Percentiles rank a stretch among this genome's conserved stretches.
Evolutionary conservation across 2,888 invertebrate genomes (phyloP).

Genomic region (Synanthedon tipuliformis): DNA sequence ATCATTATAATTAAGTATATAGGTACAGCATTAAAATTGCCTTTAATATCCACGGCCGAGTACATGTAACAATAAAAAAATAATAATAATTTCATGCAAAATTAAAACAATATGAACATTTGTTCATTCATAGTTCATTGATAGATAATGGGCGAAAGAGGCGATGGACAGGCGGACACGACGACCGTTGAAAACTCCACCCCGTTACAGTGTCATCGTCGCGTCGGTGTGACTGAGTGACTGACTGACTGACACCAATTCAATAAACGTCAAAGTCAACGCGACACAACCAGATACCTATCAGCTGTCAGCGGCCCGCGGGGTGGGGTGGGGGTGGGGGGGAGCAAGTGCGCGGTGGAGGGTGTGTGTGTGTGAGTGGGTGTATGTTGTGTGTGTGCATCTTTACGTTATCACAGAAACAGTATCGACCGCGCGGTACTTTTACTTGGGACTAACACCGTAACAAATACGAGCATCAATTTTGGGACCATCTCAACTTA

Average conservation of each 20-base stretch:
- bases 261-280: constrained; percentile 4
- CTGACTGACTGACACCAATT: not conserved
- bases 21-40: too few species aligned
- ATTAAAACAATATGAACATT: too few species aligned
- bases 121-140: too few species aligned
- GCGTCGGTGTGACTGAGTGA: not conserved
- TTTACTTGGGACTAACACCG: not conserved
- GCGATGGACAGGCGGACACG: too few species aligned
- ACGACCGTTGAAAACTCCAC: not conserved
- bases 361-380: not conserved
- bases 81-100: too few species aligned
- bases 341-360: constrained; percentile 2
- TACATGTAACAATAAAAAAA: too few species aligned
- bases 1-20: too few species aligned
- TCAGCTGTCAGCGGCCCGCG: not conserved
- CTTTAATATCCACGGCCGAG: too few species aligned
- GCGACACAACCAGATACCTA: constrained; percentile 13
- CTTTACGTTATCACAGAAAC: constrained; percentile 33
- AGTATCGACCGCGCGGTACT: constrained; percentile 11
- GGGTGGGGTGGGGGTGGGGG: not conserved
- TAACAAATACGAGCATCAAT: too few species aligned
- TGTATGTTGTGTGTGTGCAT: constrained; percentile 3
- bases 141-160: too few species aligned
- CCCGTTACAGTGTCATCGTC: not conserved
- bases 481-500: too few species aligned